Percentiles rank a stretch among this genome's conserved stretches.
Evolutionary conservation across 2,888 invertebrate species (phyloP).

Genomic region (Zelleria hepariella): DNA sequence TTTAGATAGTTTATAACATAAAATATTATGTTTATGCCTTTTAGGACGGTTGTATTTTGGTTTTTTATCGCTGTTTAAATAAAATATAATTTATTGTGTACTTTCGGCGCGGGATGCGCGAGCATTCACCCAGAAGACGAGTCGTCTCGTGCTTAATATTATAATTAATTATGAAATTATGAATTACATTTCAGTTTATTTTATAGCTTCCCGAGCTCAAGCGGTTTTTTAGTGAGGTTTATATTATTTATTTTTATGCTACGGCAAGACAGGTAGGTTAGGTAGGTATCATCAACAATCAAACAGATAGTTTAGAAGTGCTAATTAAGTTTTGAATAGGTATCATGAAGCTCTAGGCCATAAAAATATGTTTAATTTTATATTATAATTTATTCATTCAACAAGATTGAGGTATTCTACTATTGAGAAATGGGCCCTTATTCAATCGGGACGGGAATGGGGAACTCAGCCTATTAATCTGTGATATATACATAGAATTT

Average conservation of each 20-base stretch:
- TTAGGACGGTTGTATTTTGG: neutral
- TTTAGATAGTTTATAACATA: neutral
- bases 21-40: neutral
- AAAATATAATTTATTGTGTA: constrained; percentile 1
- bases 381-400: too few relatives aligned
- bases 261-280: too few relatives aligned
- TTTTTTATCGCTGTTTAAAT: neutral
- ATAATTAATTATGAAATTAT: neutral
- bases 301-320: neutral
- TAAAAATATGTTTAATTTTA: too few relatives aligned
- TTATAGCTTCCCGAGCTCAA: neutral
- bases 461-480: too few relatives aligned
- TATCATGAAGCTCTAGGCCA: too few relatives aligned
- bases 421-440: too few relatives aligned
- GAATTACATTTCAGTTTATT: neutral
- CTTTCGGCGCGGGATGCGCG: neutral
- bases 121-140: neutral
- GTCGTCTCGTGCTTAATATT: constrained; percentile 8
- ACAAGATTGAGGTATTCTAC: too few relatives aligned
- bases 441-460: too few relatives aligned
- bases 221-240: neutral
- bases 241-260: neutral
- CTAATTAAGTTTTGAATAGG: neutral
- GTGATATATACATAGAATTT: too few relatives aligned
- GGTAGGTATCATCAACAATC: neutral